These are phyloP conservation scores for Tympanuchus pallidicinctus DNA, from an alignment of 2,113 vertebrate genomes.

Conservation along the genomic window DNA sequence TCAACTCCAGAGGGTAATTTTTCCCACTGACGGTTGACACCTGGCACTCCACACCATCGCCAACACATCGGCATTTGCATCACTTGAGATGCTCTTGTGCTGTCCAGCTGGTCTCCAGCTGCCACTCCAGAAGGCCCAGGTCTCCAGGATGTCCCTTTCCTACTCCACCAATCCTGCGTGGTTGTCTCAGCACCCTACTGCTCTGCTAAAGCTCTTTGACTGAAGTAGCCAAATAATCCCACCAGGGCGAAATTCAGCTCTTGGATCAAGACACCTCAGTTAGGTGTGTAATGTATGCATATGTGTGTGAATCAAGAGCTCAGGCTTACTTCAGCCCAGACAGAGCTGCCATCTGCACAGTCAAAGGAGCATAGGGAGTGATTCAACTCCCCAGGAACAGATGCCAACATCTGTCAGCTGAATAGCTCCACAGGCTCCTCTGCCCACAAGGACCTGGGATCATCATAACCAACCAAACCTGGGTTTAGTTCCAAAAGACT, in stretches of 20 bases:
- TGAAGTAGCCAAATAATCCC: neutral
- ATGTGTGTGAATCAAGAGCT: neutral
- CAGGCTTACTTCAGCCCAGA: neutral
- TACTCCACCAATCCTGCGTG: rapidly evolving
- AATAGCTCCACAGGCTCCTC: neutral
- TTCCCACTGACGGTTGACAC: neutral
- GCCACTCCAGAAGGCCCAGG: neutral
- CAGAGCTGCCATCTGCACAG: neutral
- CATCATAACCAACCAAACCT: neutral
- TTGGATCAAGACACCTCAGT: neutral
- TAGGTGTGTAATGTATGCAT: rapidly evolving
- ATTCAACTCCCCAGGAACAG: neutral
- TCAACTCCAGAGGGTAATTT: neutral
- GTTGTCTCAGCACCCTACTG: neutral
- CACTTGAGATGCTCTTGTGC: neutral
- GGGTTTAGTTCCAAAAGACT: neutral
- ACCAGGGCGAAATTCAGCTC: neutral
- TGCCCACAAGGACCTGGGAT: neutral
- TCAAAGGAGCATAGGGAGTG: neutral
- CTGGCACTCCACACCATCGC: neutral
- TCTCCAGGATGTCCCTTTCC: neutral
- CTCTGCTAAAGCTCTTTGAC: neutral
- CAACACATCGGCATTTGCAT: neutral
- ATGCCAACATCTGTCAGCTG: neutral
- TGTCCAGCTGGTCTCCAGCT: neutral